Percentiles rank a stretch among this genome's conserved stretches.
Evolutionary conservation across 2,797 vertebrate species (phyloP).

Genomic region (Falco cherrug): DNA sequence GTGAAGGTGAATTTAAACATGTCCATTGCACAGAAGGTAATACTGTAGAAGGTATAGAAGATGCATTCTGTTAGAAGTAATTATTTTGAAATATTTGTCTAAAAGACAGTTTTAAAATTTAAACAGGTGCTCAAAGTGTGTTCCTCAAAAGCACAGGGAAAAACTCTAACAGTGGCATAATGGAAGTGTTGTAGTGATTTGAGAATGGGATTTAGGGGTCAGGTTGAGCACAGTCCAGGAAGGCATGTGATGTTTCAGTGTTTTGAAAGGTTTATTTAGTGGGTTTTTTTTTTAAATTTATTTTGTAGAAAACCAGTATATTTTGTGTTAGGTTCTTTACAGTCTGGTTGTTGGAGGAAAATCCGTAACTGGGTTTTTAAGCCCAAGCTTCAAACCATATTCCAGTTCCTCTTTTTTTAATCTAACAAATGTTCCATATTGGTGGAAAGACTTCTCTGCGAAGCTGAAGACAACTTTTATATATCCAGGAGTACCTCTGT

Average conservation of each 20-base stretch:
- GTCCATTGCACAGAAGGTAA: background rate
- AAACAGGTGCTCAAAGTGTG: background rate
- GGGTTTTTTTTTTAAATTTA: background rate
- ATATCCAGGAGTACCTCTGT: background rate
- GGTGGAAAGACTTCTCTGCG: background rate
- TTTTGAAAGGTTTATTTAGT: background rate
- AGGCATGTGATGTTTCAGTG: background rate
- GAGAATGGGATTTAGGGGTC: background rate
- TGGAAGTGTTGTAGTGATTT: background rate
- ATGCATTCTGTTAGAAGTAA: background rate
- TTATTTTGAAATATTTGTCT: background rate
- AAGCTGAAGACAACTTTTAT: background rate
- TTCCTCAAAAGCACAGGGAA: background rate
- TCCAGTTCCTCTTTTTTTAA: background rate
- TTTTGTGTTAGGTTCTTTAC: background rate
- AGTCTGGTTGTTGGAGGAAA: background rate
- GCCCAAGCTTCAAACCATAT: background rate
- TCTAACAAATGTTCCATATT: background rate
- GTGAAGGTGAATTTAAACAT: background rate
- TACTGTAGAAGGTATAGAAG: background rate
- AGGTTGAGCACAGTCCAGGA: background rate
- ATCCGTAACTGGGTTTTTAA: background rate
- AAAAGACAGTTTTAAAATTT: background rate
- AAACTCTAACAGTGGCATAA: background rate
- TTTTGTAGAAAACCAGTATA: background rate